Base-by-base conservation (phyloP, 2,113 vertebrate genomes). In the Gracilinanus agilis region DNA sequence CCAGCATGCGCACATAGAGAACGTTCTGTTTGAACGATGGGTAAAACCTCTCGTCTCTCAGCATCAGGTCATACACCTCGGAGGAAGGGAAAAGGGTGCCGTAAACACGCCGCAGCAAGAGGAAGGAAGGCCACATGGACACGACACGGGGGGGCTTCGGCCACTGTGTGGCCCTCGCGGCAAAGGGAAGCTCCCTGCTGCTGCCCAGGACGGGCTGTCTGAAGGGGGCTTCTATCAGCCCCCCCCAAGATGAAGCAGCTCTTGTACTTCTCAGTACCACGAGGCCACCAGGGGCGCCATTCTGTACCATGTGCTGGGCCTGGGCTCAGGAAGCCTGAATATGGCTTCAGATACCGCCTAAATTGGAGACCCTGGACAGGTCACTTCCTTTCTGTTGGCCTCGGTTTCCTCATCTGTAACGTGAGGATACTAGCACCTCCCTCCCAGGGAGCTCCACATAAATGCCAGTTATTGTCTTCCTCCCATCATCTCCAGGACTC, bases 61-160 rank as follows among this genome's bases (percentile, higher is more conserved):
- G 98, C 99, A 99, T 99, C 99, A 99, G 97, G 58, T 99, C 99
- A 94, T 99, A 99, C 9, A 99, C 99, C 99, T 99, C 98, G 53
- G 94, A 92, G 92, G 97, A 98, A 98, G 91, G 49, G 0, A 19
- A 40, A n/a, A 83, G 11, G 23, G 67, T 6, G 3, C n/a, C 6
- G 9, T 83, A 19, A 83, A 34, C 19, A 40, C 16, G 4, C 0
- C 0, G 19, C 34, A 4, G 55, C 27, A 56, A 56, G 55, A 56
- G 55, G 24, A 9, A 56, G 55, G 19, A 24, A 56, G 6, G 55
- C 49, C 49, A 49, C 49, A 5, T 5, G 2, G 49, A 49, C 49
- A 49, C 49, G 5, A n/a, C n/a, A n/a, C n/a, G 49, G 49, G 5
- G 2, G 49, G 49, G 49, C 2, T 5, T 49, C 5, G 49, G 3